Evolutionary conservation across 2,113 vertebrate species (phyloP).

Genomic region (Macquaria australasica): DNA sequence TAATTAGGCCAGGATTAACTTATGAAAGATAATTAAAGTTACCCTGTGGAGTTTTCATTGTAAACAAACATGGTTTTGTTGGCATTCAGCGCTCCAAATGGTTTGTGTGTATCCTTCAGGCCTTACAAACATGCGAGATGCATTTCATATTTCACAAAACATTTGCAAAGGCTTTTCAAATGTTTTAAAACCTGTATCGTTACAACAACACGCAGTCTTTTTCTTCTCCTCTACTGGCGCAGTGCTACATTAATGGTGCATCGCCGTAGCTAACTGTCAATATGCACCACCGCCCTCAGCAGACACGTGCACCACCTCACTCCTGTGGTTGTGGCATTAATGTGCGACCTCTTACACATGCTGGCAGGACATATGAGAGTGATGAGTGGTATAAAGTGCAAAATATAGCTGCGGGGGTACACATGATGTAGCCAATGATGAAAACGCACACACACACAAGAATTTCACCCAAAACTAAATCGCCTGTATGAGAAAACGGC

Average conservation of each 20-base stretch:
- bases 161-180: neutral
- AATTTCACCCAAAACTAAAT: neutral
- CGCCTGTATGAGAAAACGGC: neutral
- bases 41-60: slow-evolving; percentile 25
- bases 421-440: neutral
- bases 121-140: neutral
- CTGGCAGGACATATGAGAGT: neutral
- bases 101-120: slow-evolving; percentile 22
- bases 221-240: neutral
- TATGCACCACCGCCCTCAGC: neutral
- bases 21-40: slow-evolving; percentile 32
- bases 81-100: slow-evolving; percentile 10
- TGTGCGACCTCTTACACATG: no score
- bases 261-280: neutral
- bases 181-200: neutral
- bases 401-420: neutral
- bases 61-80: slow-evolving; percentile 51
- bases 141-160: neutral
- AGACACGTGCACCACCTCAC: neutral
- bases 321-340: no score
- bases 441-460: neutral
- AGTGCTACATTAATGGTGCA: neutral
- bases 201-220: neutral
- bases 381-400: neutral
- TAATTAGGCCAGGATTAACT: slow-evolving; percentile 42